Percentiles rank a stretch among this genome's conserved stretches.
These are phyloP conservation scores for Eurytoma adleriae DNA, from an alignment of 2,888 invertebrate species.

Conservation along the genomic window DNA sequence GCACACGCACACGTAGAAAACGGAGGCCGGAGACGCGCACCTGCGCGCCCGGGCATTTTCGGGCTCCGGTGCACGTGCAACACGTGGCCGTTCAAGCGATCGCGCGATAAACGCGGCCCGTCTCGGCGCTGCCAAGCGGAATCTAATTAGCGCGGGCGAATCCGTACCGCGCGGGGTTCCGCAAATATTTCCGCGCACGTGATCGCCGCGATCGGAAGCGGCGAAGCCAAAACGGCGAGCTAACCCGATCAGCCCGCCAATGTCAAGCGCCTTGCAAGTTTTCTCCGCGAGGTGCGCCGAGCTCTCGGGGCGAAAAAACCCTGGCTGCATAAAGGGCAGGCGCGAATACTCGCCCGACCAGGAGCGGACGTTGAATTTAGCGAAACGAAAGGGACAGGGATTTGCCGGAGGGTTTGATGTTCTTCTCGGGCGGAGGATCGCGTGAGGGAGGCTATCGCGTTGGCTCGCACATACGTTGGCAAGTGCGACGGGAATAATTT, in stretches of 20 bases:
- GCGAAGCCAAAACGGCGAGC: constrained; percentile 46
- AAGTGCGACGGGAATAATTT: too few species aligned
- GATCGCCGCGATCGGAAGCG: constrained; percentile 2
- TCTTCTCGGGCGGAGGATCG: too few species aligned
- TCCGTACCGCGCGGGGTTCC: constrained; percentile 5
- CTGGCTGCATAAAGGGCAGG: too few species aligned
- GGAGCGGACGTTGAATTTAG: too few species aligned
- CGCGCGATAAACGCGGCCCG: constrained; percentile 57
- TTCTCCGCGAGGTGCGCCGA: neutral
- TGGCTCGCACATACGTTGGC: too few species aligned
- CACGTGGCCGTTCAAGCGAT: constrained; percentile 59
- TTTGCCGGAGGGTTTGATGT: too few species aligned
- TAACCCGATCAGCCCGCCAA: constrained; percentile 47
- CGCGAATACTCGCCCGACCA: too few species aligned
- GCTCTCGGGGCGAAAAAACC: too few species aligned
- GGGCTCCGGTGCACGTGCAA: constrained; percentile 54
- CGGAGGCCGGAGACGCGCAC: neutral
- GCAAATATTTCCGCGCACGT: constrained; percentile 41
- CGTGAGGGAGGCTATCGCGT: too few species aligned
- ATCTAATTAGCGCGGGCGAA: constrained; percentile 34
- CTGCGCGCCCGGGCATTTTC: neutral
- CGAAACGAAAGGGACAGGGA: too few species aligned
- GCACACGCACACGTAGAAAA: neutral
- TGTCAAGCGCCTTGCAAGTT: constrained; percentile 15
- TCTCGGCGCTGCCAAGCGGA: constrained; percentile 49